Percentiles rank a stretch among this genome's conserved stretches.
Evolutionary conservation across 1,140 invertebrate species (phyloP).

Genomic region (Psilanteris sp.): DNA sequence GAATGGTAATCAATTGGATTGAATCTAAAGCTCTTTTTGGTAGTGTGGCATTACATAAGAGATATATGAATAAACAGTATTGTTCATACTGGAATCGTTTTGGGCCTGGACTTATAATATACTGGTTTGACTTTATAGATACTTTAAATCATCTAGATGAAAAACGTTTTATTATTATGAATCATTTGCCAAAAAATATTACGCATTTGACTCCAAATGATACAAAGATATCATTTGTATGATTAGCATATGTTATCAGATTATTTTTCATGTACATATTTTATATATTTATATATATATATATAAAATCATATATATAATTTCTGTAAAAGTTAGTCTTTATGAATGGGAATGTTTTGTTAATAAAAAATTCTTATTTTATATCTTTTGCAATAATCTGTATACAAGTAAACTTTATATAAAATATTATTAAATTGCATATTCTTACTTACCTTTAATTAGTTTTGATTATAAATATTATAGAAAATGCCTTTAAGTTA

Average conservation of each 20-base stretch:
- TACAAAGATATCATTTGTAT: constrained; percentile 13
- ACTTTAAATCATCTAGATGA: constrained; percentile 82
- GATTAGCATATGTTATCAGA: too few relatives aligned
- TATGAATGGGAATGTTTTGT: too few relatives aligned
- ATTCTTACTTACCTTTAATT: too few relatives aligned
- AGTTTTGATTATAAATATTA: too few relatives aligned
- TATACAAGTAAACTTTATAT: too few relatives aligned
- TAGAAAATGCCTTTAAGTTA: too few relatives aligned
- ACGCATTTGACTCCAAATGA: constrained; percentile 71
- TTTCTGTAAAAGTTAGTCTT: too few relatives aligned
- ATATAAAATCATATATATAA: too few relatives aligned
- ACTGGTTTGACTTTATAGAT: constrained; percentile 96
- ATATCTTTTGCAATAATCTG: too few relatives aligned
- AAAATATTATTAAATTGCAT: too few relatives aligned
- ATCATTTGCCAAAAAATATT: constrained; percentile 82
- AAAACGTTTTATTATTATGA: constrained; percentile 85
- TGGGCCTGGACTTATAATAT: constrained; percentile 95
- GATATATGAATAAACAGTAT: constrained; percentile 93
- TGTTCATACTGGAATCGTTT: constrained; percentile 96
- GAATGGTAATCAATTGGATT: constrained; percentile 95
- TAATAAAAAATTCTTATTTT: too few relatives aligned
- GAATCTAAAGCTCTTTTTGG: constrained; percentile 98
- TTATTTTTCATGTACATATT: too few relatives aligned
- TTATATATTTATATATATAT: not conserved
- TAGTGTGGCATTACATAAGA: constrained; percentile 88